Evolutionary conservation across 2,888 invertebrate species (phyloP).

Genomic region (Caradrina clavipalpis): DNA sequence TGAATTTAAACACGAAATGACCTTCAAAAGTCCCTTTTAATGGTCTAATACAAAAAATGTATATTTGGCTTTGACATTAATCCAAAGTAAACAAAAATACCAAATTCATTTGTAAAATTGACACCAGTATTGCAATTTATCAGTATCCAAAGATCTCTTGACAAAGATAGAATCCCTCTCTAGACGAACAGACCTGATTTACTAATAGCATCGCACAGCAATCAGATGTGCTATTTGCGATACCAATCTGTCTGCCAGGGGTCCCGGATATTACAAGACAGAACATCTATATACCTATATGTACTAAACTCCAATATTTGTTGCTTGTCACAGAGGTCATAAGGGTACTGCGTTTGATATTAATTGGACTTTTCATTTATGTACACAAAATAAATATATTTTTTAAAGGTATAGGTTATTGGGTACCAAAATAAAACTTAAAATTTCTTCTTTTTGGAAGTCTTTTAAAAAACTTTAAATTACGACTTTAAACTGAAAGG

Average conservation of each 20-base stretch:
- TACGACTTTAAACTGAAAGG: too few relatives aligned
- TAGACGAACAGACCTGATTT: conserved; percentile 1
- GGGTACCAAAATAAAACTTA: too few relatives aligned
- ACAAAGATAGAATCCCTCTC: neutral
- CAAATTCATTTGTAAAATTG: neutral
- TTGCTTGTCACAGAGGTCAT: neutral
- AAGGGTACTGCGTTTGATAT: neutral
- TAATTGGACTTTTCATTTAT: neutral
- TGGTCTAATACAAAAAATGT: too few relatives aligned
- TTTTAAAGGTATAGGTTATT: too few relatives aligned
- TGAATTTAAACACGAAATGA: too few relatives aligned
- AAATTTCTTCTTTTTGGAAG: too few relatives aligned
- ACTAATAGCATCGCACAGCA: conserved; percentile 34
- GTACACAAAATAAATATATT: too few relatives aligned
- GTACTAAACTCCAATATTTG: neutral
- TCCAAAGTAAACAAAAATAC: too few relatives aligned
- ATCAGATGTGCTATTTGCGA: conserved; percentile 41
- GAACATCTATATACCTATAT: conserved; percentile 8
- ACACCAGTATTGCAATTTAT: neutral
- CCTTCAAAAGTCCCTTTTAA: too few relatives aligned
- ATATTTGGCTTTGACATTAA: too few relatives aligned
- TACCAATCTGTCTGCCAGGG: conserved; percentile 30
- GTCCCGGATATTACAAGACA: conserved; percentile 33
- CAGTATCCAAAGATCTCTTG: neutral
- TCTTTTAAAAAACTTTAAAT: too few relatives aligned